phyloP scores from a whole-genome alignment of 2,797 vertebrate genomes.

The Sebastes iracundus region DNA sequence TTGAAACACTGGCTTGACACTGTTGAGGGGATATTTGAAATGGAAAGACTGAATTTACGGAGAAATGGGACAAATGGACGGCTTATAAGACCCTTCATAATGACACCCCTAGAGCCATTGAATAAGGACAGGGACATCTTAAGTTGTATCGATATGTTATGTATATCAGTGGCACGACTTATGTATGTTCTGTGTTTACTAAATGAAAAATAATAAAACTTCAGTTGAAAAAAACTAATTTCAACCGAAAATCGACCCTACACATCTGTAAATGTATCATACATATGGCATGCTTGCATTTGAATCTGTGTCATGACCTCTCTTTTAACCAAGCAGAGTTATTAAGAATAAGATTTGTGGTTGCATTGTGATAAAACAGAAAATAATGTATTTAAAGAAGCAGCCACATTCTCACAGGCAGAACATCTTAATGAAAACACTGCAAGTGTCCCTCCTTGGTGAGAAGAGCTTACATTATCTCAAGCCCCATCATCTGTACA shows the following conservation, averaged over 20 bases:
- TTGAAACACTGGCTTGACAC: background rate
- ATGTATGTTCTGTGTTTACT: background rate
- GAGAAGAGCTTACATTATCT: background rate
- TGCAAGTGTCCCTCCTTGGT: background rate
- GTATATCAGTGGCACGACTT: background rate
- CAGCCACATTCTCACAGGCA: background rate
- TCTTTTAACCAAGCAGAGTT: conserved; percentile 15
- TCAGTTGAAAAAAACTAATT: background rate
- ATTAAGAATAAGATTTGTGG: background rate
- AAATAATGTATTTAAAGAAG: background rate
- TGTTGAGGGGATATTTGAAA: background rate
- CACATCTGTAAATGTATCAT: background rate
- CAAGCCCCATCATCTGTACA: background rate
- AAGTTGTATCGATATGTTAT: background rate
- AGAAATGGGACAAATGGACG: background rate
- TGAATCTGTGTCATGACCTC: background rate
- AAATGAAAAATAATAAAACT: background rate
- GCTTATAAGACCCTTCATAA: background rate
- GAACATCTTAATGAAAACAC: conserved; percentile 1
- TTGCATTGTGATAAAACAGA: conserved; percentile 8
- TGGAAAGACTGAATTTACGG: background rate
- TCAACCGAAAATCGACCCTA: background rate
- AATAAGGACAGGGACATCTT: background rate
- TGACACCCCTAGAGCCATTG: background rate
- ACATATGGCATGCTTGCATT: background rate